Conservation (phyloP, 2,797 vertebrate species). For the Otus scops region DNA sequence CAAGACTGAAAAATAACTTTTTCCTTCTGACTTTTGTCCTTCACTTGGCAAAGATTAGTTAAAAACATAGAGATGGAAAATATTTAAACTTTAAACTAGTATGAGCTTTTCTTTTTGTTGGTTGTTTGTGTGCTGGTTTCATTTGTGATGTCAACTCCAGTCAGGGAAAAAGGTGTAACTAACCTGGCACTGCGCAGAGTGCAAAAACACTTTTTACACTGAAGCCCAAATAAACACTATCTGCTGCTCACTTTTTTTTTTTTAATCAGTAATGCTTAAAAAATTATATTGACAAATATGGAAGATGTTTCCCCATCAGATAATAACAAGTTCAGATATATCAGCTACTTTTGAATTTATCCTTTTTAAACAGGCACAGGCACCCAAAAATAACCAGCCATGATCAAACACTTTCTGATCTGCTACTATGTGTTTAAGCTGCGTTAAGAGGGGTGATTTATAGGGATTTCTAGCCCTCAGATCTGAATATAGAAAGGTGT, state of each 20-base stretch:
- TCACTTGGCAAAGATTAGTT: constrained; percentile 7
- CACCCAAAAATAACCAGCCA: background rate
- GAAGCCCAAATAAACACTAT: background rate
- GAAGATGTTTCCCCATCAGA: background rate
- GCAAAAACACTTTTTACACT: background rate
- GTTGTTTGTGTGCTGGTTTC: constrained; percentile 36
- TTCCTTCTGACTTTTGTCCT: constrained; percentile 65
- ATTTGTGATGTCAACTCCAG: background rate
- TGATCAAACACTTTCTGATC: background rate
- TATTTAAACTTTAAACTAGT: constrained; percentile 4
- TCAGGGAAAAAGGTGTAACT: constrained; percentile 5
- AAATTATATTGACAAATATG: background rate
- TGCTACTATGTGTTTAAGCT: background rate
- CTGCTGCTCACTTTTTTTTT: background rate
- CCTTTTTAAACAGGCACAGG: background rate
- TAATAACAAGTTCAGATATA: background rate
- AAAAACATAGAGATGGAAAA: constrained; percentile 58
- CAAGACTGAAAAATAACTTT: constrained; percentile 57
- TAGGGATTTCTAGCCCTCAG: background rate
- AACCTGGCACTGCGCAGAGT: background rate
- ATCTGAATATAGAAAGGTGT: background rate
- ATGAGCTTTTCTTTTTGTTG: background rate
- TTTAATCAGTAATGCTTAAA: background rate
- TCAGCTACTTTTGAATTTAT: background rate
- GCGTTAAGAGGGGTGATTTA: background rate